These are phyloP conservation scores for Hoplostethus mediterraneus DNA, from an alignment of 2,797 vertebrate species.

Conservation along the genomic window DNA sequence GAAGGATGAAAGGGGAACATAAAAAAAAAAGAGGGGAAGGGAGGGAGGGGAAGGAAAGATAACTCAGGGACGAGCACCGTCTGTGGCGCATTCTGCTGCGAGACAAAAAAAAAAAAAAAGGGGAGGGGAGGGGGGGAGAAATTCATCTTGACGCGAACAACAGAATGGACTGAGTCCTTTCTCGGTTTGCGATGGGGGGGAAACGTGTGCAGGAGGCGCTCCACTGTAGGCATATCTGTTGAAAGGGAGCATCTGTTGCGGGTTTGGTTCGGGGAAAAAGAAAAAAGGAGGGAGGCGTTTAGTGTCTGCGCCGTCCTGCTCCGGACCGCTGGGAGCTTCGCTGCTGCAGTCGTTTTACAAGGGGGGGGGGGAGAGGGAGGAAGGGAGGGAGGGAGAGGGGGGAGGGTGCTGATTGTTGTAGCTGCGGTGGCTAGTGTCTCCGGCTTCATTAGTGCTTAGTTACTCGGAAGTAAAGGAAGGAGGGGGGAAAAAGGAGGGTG, in stretches of 20 bases:
- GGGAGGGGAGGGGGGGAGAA: neutral
- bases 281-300: constrained; percentile 39
- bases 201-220: constrained; percentile 48
- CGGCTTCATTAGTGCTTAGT: constrained; percentile 70
- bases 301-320: constrained; percentile 24
- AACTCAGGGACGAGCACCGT: constrained; percentile 27
- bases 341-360: constrained; percentile 47
- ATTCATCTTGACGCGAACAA: constrained; percentile 29
- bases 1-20: constrained; percentile 1
- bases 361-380: constrained; percentile 4
- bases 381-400: constrained; percentile 14
- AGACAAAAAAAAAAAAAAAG: constrained; percentile 20
- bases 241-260: constrained; percentile 77
- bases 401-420: constrained; percentile 64
- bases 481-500: constrained; percentile 48
- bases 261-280: constrained; percentile 45
- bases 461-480: constrained; percentile 68
- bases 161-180: constrained; percentile 21
- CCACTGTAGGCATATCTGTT: constrained; percentile 49
- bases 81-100: constrained; percentile 39
- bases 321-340: constrained; percentile 48
- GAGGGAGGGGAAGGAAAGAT: neutral
- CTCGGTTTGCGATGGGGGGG: constrained; percentile 39
- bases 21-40: neutral
- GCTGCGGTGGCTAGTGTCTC: constrained; percentile 56